Conservation (phyloP, 2,797 vertebrate species). For the Pipistrellus nathusii region DNA sequence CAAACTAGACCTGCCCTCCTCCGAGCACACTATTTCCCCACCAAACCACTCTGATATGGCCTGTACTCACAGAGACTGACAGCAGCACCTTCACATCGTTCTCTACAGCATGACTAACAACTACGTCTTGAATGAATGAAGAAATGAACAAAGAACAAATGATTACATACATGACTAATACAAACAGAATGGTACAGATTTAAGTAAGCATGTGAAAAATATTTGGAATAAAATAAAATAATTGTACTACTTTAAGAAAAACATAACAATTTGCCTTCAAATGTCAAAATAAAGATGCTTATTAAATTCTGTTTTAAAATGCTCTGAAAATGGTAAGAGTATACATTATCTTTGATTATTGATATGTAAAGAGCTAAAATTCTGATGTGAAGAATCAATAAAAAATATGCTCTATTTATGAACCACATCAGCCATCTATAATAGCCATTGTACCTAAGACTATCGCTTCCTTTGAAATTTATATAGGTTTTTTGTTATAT, state of each 20-base stretch:
- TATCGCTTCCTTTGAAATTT: constrained; percentile 41
- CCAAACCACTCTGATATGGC: neutral
- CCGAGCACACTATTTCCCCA: neutral
- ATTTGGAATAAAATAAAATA: neutral
- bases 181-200: neutral
- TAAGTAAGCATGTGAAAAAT: constrained; percentile 5
- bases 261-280: constrained; percentile 26
- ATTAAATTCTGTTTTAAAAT: constrained; percentile 53
- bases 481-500: neutral
- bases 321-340: neutral
- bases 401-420: constrained; percentile 58
- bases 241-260: constrained; percentile 36
- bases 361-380: neutral
- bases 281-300: constrained; percentile 40
- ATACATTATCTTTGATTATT: constrained; percentile 12
- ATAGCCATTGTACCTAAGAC: constrained; percentile 30
- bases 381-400: constrained; percentile 33
- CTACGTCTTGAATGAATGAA: constrained; percentile 9
- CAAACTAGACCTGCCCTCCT: neutral
- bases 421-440: constrained; percentile 7
- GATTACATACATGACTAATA: neutral
- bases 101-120: neutral
- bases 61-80: neutral
- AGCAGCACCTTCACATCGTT: neutral
- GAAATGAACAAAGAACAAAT: neutral